phyloP scores from a whole-genome alignment of 2,797 vertebrate genomes.

The Myiothlypis chrysogaster region DNA sequence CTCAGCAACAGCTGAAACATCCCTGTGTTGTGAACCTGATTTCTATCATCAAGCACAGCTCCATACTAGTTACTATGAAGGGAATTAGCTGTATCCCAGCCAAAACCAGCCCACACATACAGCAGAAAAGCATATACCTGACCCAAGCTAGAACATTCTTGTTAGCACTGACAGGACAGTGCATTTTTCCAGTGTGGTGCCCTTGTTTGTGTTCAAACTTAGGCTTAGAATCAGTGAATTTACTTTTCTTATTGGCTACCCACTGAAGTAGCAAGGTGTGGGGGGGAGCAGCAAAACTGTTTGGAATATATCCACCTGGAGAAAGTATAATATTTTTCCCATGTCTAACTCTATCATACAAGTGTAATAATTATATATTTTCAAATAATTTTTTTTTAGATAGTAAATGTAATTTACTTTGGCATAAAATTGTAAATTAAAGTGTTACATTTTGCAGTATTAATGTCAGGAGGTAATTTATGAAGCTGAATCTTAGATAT shows the following conservation, averaged over 20 bases:
- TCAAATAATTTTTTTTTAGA: not conserved
- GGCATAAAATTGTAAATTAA: not conserved
- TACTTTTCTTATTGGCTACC: not conserved
- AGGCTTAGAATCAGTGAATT: not conserved
- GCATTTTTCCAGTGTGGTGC: not conserved
- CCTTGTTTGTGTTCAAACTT: not conserved
- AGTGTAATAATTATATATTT: not conserved
- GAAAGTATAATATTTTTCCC: not conserved
- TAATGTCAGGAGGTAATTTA: not conserved
- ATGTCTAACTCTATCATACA: not conserved
- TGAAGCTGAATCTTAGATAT: not conserved
- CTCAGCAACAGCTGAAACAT: not conserved
- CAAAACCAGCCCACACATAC: not conserved
- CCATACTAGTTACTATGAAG: not conserved
- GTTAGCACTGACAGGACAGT: not conserved
- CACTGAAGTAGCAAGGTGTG: not conserved
- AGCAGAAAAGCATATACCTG: not conserved
- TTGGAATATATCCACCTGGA: not conserved
- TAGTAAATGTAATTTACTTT: not conserved
- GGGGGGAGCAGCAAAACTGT: not conserved
- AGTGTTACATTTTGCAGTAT: not conserved
- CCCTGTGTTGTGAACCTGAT: not conserved
- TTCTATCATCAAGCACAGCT: not conserved
- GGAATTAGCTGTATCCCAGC: not conserved
- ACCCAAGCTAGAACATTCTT: not conserved